phyloP scores from a whole-genome alignment of 2,113 vertebrate genomes.

The Cepphus grylle region DNA sequence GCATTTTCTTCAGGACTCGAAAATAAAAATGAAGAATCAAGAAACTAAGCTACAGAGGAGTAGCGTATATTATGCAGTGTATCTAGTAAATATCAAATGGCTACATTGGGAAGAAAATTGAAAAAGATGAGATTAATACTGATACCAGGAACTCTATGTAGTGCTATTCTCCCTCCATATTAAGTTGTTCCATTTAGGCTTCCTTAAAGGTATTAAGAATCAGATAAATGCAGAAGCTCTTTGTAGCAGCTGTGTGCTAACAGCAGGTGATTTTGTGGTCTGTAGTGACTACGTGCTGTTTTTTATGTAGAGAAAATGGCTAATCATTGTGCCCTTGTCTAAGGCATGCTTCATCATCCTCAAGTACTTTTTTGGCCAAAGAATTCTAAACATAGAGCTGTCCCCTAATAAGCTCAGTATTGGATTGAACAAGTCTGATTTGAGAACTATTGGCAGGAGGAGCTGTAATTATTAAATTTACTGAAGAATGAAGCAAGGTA shows the following conservation, averaged over 20 bases:
- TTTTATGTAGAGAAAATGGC: constrained; percentile 78
- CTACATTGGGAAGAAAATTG: constrained; percentile 54
- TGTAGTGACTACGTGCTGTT: constrained; percentile 72
- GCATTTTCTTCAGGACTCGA: not conserved
- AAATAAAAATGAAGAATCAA: not conserved
- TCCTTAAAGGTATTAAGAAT: constrained; percentile 71
- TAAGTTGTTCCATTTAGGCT: constrained; percentile 71
- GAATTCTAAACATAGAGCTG: constrained; percentile 80
- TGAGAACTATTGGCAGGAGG: constrained; percentile 79
- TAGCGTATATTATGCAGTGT: not conserved
- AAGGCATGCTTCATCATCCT: constrained; percentile 80
- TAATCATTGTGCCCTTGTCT: constrained; percentile 79
- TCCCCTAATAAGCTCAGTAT: constrained; percentile 81
- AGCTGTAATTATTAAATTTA: constrained; percentile 83
- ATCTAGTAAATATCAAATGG: constrained; percentile 31
- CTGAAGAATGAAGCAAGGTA: constrained; percentile 77
- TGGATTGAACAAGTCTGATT: constrained; percentile 79
- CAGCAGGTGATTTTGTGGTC: constrained; percentile 76
- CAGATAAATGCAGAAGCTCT: constrained; percentile 76
- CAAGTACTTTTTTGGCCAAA: constrained; percentile 79
- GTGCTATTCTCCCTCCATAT: constrained; percentile 67
- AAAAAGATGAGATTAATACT: constrained; percentile 67
- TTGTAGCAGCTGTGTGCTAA: constrained; percentile 73
- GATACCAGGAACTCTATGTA: constrained; percentile 60
- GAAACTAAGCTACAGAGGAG: not conserved